These are phyloP conservation scores for Manacus vitellinus DNA, from an alignment of 2,113 vertebrate species.

Conservation along the genomic window DNA sequence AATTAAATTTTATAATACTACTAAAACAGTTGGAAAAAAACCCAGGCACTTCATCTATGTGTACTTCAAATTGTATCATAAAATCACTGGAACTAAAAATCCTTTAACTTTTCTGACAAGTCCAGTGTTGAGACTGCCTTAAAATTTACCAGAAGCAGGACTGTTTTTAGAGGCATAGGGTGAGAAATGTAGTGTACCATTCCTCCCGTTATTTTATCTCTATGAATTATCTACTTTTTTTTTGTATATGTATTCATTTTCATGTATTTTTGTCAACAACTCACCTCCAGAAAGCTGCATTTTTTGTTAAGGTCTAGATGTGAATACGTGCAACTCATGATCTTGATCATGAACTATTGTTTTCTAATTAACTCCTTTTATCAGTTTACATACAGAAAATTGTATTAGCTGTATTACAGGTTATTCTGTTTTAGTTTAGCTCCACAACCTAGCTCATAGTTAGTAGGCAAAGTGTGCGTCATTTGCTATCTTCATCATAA, in stretches of 20 bases:
- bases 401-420: accelerated
- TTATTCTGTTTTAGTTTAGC: neutral
- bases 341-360: neutral
- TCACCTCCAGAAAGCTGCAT: neutral
- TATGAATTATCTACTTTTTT: neutral
- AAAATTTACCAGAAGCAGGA: neutral
- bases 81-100: neutral
- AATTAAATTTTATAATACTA: neutral
- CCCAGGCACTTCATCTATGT: accelerated
- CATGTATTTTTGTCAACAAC: neutral
- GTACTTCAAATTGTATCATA: neutral
- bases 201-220: neutral
- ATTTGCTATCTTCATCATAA: neutral
- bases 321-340: neutral
- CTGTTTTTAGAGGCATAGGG: accelerated
- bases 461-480: neutral
- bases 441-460: neutral
- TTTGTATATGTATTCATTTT: neutral
- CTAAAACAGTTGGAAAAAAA: neutral
- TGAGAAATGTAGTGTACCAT: neutral
- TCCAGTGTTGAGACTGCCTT: neutral
- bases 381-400: neutral
- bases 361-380: neutral
- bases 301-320: neutral
- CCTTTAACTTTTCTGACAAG: neutral